Conservation (phyloP, 2,797 vertebrate species). For the Threskiornis aethiopicus region DNA sequence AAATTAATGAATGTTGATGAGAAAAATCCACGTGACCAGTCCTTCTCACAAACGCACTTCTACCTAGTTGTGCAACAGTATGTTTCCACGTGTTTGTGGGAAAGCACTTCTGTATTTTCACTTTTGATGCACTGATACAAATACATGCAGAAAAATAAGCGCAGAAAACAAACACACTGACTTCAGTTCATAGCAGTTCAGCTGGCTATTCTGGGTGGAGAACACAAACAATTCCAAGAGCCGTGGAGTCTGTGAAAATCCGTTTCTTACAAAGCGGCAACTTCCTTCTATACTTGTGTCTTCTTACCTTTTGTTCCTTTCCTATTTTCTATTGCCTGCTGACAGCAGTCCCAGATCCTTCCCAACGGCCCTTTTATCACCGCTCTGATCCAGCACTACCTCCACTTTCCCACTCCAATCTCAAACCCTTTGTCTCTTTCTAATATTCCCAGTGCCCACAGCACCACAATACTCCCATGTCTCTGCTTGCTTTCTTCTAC, state of each 20-base stretch:
- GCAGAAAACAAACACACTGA: not conserved
- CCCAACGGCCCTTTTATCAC: not conserved
- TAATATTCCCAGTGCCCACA: not conserved
- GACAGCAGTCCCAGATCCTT: not conserved
- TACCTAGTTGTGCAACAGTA: not conserved
- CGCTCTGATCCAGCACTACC: not conserved
- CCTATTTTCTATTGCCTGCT: not conserved
- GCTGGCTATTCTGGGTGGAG: not conserved
- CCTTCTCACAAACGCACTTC: not conserved
- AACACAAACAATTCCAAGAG: not conserved
- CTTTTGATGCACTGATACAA: not conserved
- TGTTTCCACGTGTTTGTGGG: not conserved
- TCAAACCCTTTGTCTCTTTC: not conserved
- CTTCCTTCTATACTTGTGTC: not conserved
- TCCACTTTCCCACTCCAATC: not conserved
- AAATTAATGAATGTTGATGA: not conserved
- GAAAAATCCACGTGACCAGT: not conserved
- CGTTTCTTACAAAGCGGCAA: not conserved
- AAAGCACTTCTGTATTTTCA: not conserved
- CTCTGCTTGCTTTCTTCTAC: not conserved
- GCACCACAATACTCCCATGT: not conserved
- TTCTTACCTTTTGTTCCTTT: not conserved
- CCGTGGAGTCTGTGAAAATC: not conserved
- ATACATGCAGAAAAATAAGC: not conserved
- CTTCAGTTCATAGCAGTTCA: not conserved